Evolutionary conservation across 2,888 invertebrate species (phyloP).

Genomic region (Chirona hameri): DNA sequence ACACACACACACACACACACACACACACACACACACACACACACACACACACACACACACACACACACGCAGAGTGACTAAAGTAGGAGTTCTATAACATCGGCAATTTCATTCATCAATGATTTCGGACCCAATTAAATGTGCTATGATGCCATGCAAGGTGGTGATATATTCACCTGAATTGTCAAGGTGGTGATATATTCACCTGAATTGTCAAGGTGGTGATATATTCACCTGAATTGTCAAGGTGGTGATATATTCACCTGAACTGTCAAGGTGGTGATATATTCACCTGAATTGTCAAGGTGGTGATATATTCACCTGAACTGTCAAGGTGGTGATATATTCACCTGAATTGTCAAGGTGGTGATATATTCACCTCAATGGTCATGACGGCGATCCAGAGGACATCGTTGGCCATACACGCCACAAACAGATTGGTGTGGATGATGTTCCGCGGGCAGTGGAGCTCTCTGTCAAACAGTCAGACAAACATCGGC

Average conservation of each 20-base stretch:
- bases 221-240: conserved; percentile 71
- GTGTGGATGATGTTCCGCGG: conserved; percentile 90
- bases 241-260: conserved; percentile 67
- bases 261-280: conserved; percentile 74
- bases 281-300: conserved; percentile 70
- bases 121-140: too few relatives aligned
- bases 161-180: conserved; percentile 58
- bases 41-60: too few relatives aligned
- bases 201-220: conserved; percentile 73
- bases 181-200: conserved; percentile 69
- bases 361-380: conserved; percentile 52
- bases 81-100: too few relatives aligned
- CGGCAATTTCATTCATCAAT: too few relatives aligned
- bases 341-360: conserved; percentile 70
- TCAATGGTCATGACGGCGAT: conserved; percentile 74
- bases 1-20: too few relatives aligned
- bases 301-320: conserved; percentile 69
- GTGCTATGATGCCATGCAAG: too few relatives aligned
- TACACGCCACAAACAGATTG: conserved; percentile 89
- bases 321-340: conserved; percentile 72
- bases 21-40: too few relatives aligned
- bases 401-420: conserved; percentile 85
- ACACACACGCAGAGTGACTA: too few relatives aligned
- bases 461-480: conserved; percentile 82
- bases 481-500: conserved; percentile 37